These are phyloP conservation scores for Limanda limanda DNA, from an alignment of 2,113 vertebrate genomes.

Conservation along the genomic window DNA sequence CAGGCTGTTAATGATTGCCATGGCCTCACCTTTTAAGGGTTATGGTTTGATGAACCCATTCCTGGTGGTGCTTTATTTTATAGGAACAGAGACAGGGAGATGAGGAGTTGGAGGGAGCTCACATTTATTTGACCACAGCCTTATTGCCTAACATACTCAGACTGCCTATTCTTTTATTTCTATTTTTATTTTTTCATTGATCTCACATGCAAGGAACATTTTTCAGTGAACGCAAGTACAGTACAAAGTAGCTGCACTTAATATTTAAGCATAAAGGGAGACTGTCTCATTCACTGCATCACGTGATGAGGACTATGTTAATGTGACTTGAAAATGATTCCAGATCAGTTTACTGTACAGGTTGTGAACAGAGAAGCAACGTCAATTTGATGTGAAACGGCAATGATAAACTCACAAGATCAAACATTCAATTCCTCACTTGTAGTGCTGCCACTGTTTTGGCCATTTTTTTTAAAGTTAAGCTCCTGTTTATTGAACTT, in stretches of 20 bases:
- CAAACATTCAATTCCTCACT: neutral
- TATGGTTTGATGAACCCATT: constrained; percentile 68
- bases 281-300: neutral
- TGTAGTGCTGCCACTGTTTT: neutral
- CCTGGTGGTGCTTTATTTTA: constrained; percentile 31
- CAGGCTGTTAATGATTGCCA: constrained; percentile 77
- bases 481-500: neutral
- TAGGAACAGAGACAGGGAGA: constrained; percentile 40
- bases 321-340: neutral
- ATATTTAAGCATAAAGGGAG: neutral
- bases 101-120: constrained; percentile 15
- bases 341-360: neutral
- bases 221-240: constrained; percentile 2
- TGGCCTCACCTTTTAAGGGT: constrained; percentile 67
- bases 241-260: neutral
- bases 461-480: neutral
- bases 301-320: neutral
- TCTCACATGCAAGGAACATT: neutral
- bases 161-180: neutral
- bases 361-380: neutral
- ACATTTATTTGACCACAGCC: neutral
- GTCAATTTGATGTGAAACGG: neutral
- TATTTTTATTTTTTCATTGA: neutral
- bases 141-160: constrained; percentile 25
- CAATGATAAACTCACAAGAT: neutral